Evolutionary conservation across 2,797 vertebrate species (phyloP).

Genomic region (Danio albolineatus): DNA sequence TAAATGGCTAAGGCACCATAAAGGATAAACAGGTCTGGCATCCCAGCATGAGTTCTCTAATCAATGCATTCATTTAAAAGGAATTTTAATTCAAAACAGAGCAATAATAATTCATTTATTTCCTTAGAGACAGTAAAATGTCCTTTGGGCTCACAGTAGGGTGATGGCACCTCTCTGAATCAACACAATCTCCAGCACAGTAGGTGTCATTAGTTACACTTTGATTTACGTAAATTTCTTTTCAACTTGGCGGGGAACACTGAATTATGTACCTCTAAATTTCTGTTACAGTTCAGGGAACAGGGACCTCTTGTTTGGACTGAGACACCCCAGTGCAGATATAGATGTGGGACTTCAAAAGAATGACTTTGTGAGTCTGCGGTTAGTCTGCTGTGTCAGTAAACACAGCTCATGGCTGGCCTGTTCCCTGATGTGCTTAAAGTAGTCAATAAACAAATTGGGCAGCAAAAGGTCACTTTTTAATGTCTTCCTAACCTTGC

Average conservation of each 20-base stretch:
- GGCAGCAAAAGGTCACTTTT: background rate
- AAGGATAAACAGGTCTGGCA: conserved; percentile 4
- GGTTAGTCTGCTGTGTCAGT: conserved; percentile 44
- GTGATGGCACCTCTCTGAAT: conserved; percentile 29
- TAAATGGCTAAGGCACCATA: background rate
- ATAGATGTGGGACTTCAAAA: conserved; percentile 44
- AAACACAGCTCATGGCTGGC: conserved; percentile 28
- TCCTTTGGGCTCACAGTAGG: conserved; percentile 50
- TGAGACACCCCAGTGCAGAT: conserved; percentile 29
- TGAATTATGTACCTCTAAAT: conserved; percentile 46
- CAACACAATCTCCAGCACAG: conserved; percentile 48
- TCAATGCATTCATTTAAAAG: background rate
- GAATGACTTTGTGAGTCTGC: conserved; percentile 5
- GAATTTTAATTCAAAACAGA: background rate
- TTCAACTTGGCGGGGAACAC: conserved; percentile 59
- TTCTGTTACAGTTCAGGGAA: conserved; percentile 39
- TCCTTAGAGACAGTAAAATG: conserved; percentile 46
- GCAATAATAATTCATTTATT: conserved; percentile 30
- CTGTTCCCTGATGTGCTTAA: background rate
- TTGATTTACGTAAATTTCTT: conserved; percentile 56
- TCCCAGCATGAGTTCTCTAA: background rate
- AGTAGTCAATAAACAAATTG: conserved; percentile 42
- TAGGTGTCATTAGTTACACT: conserved; percentile 53
- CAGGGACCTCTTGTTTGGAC: conserved; percentile 46
- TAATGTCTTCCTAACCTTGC: background rate